Percentiles rank a stretch among this genome's conserved stretches.
Evolutionary conservation across 2,888 invertebrate genomes (phyloP).

Genomic region (Volucella bombylans): DNA sequence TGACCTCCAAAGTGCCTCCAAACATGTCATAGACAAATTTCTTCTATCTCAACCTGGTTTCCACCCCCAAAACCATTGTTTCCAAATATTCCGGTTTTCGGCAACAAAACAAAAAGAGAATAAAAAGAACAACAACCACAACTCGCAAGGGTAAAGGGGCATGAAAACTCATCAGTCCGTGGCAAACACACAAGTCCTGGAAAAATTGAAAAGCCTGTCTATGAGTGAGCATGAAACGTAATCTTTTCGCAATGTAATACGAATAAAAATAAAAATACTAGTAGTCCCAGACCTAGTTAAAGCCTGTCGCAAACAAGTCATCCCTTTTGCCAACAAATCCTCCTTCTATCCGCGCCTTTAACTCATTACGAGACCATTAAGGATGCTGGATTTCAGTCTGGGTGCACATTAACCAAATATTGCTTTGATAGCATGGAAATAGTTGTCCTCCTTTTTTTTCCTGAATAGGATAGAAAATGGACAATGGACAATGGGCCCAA

Average conservation of each 20-base stretch:
- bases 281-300: constrained; percentile 11
- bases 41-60: constrained; percentile 3
- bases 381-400: constrained; percentile 41
- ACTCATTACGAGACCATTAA: constrained; percentile 49
- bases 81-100: no score
- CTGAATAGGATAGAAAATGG: no score
- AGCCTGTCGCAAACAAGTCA: constrained; percentile 11
- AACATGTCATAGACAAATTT: constrained; percentile 29
- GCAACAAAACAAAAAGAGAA: not conserved
- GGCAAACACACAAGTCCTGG: no score
- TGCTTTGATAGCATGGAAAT: not conserved
- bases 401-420: constrained; percentile 32
- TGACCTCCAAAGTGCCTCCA: constrained; percentile 27
- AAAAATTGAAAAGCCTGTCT: constrained; percentile 18
- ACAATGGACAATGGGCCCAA: no score
- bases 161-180: no score
- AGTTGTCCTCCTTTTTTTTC: no score
- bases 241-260: constrained; percentile 11
- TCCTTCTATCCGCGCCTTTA: constrained; percentile 6
- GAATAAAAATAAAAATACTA: not conserved
- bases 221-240: no score
- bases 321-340: constrained; percentile 1
- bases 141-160: not conserved
- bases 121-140: not conserved
- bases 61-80: no score